phyloP scores from a whole-genome alignment of 2,797 vertebrate species.

The Benthosema pterotum region DNA sequence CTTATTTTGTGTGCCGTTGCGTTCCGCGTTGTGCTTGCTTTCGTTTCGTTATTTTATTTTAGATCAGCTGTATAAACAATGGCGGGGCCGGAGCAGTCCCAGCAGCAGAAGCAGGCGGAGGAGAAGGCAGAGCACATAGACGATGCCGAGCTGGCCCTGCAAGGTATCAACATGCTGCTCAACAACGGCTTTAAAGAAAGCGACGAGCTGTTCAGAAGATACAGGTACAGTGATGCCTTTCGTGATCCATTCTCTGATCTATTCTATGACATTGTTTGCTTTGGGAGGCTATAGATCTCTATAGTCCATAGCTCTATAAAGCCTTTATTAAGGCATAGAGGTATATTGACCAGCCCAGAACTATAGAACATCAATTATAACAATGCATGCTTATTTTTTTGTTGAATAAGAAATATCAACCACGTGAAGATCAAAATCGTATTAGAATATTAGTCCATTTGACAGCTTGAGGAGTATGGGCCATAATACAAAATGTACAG shows the following conservation, averaged over 20 bases:
- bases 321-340: no score
- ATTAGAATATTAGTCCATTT: no score
- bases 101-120: conserved; percentile 75
- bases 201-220: conserved; percentile 96
- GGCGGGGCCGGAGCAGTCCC: conserved; percentile 78
- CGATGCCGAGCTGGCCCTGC: conserved; percentile 94
- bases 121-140: conserved; percentile 82
- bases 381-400: no score
- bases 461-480: no score
- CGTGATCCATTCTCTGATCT: background rate
- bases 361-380: no score
- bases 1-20: conserved; percentile 6
- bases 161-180: conserved; percentile 97
- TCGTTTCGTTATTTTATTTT: conserved; percentile 18
- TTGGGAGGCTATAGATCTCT: no score
- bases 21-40: conserved; percentile 12
- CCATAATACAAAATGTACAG: no score
- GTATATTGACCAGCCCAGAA: no score
- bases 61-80: conserved; percentile 56
- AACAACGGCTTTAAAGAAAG: conserved; percentile 98
- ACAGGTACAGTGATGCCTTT: conserved; percentile 81
- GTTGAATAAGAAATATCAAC: no score
- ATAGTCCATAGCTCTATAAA: no score
- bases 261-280: no score
- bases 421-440: no score